These are phyloP conservation scores for Camelus dromedarius DNA, from an alignment of 2,113 vertebrate genomes.

Conservation along the genomic window DNA sequence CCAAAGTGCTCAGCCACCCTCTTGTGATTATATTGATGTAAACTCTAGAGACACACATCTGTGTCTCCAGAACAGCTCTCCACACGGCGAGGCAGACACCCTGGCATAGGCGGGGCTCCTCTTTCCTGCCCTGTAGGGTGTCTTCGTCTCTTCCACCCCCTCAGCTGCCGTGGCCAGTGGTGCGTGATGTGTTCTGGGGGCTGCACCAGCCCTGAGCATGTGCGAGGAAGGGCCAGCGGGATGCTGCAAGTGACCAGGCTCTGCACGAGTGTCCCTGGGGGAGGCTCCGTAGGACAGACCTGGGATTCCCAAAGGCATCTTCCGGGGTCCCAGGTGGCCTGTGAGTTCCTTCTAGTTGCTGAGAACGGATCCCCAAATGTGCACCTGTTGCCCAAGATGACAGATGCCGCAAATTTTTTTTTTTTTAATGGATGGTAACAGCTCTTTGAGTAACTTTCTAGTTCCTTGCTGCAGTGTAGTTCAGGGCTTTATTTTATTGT, in stretches of 20 bases:
- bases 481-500: background rate
- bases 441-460: background rate
- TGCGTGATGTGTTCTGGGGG: background rate
- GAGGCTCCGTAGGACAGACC: background rate
- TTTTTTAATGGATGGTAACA: background rate
- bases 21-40: background rate
- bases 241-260: background rate
- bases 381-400: background rate
- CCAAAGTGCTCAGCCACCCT: background rate
- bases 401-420: background rate
- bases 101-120: rapidly evolving
- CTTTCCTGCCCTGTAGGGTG: background rate
- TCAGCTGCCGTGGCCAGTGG: background rate
- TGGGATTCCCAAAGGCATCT: background rate
- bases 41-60: background rate
- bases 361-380: background rate
- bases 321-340: background rate
- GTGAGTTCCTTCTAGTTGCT: background rate
- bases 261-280: too few species aligned
- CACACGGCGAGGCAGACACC: rapidly evolving
- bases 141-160: background rate
- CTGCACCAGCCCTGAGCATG: background rate
- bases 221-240: background rate
- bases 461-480: background rate
- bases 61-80: background rate